Conservation (phyloP, 2,888 invertebrate genomes). For the Agrenia bidenticulata region DNA sequence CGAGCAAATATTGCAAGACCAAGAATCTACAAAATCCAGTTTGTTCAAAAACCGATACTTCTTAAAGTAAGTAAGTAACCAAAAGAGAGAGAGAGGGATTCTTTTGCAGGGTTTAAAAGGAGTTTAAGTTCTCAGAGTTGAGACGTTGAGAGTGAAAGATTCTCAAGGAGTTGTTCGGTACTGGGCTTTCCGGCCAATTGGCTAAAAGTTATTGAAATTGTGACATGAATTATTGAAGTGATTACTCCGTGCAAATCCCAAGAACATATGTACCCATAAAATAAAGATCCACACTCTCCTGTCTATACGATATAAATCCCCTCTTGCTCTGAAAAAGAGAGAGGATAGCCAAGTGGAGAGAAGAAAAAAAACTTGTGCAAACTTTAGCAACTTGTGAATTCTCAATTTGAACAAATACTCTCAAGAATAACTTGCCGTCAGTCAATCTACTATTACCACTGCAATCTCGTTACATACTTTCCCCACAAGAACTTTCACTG, state of each 20-base stretch:
- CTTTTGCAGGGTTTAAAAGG: constrained; percentile 9
- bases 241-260: constrained; percentile 5
- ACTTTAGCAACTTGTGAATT: constrained; percentile 4
- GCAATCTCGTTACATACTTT: background rate
- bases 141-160: background rate
- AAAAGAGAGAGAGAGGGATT: no score
- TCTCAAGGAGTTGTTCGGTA: no score
- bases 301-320: background rate
- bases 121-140: background rate
- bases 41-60: no score
- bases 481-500: background rate
- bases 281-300: background rate
- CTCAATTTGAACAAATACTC: background rate
- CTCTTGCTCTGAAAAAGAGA: constrained; percentile 3
- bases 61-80: no score
- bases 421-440: background rate
- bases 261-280: constrained; percentile 20
- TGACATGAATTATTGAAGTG: constrained; percentile 24
- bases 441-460: no score
- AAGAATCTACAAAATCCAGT: no score
- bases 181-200: background rate
- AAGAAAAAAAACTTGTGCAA: constrained; percentile 19
- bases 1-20: no score
- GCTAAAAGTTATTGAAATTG: constrained; percentile 14
- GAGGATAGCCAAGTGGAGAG: background rate